Evolutionary conservation across 2,797 vertebrate species (phyloP).

Genomic region (Parauchenoglanis ngamensis): DNA sequence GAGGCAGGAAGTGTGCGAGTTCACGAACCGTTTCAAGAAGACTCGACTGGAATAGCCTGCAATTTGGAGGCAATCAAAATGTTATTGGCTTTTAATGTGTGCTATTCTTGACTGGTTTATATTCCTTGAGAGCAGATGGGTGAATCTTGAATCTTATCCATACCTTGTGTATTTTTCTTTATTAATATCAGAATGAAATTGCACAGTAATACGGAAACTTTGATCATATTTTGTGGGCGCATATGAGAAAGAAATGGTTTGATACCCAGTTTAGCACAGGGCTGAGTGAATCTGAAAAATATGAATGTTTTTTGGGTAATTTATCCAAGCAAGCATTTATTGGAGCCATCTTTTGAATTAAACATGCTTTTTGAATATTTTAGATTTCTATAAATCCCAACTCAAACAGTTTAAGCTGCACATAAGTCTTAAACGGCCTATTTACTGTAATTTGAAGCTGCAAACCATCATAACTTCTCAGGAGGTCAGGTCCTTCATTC

Average conservation of each 20-base stretch:
- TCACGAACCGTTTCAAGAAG: conserved; percentile 27
- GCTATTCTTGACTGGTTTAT: conserved; percentile 15
- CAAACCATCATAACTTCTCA: not conserved
- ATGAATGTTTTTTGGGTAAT: not conserved
- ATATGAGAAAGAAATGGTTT: not conserved
- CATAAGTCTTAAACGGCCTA: conserved; percentile 10
- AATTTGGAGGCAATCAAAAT: conserved; percentile 35
- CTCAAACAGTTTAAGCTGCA: conserved; percentile 27
- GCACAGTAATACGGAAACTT: conserved; percentile 8
- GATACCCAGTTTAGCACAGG: conserved; percentile 3
- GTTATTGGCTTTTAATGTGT: conserved; percentile 33
- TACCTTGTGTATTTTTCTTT: not conserved
- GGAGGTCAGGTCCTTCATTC: not conserved
- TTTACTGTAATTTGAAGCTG: not conserved
- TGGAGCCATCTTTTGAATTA: not conserved
- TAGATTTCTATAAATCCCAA: conserved; percentile 16
- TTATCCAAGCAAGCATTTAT: not conserved
- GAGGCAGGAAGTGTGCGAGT: conserved; percentile 44
- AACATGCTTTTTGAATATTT: not conserved
- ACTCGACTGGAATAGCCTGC: not conserved
- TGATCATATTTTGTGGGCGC: not conserved
- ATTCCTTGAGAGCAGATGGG: conserved; percentile 21
- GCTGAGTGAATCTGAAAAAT: not conserved
- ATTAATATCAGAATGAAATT: conserved; percentile 1
- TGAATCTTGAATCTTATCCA: not conserved